These are phyloP conservation scores for Drosophila lacteicornis DNA, from an alignment of 1,140 invertebrate species.

Conservation along the genomic window DNA sequence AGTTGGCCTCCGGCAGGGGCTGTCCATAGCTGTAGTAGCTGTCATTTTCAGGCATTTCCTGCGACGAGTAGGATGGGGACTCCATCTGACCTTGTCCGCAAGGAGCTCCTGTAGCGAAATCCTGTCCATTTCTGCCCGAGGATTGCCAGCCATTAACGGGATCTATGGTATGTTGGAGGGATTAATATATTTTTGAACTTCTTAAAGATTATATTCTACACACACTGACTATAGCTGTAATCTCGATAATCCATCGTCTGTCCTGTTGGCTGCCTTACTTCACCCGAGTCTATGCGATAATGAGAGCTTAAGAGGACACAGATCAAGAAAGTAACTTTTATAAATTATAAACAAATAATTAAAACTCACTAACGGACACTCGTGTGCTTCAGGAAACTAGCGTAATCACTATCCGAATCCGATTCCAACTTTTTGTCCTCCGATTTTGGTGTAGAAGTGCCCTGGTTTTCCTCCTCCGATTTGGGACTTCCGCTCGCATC, in stretches of 20 bases:
- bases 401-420: constrained; percentile 5
- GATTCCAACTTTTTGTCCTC: constrained; percentile 4
- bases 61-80: no score
- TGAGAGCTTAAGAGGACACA: not conserved
- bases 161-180: not conserved
- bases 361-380: constrained; percentile 40
- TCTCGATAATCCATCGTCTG: constrained; percentile 14
- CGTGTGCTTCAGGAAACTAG: constrained; percentile 1
- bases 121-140: not conserved
- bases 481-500: not conserved
- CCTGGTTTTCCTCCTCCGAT: constrained; percentile 1
- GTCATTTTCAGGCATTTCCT: not conserved
- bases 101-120: not conserved
- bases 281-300: constrained; percentile 5
- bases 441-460: not conserved
- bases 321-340: not conserved
- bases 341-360: not conserved
- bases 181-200: not conserved
- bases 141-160: constrained; percentile 12
- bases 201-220: not conserved
- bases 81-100: not conserved
- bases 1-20: not conserved
- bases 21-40: constrained; percentile 10
- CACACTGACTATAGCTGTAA: constrained; percentile 31
- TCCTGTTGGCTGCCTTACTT: not conserved